phyloP scores from a whole-genome alignment of 2,113 vertebrate genomes.

The Rutilus rutilus region DNA sequence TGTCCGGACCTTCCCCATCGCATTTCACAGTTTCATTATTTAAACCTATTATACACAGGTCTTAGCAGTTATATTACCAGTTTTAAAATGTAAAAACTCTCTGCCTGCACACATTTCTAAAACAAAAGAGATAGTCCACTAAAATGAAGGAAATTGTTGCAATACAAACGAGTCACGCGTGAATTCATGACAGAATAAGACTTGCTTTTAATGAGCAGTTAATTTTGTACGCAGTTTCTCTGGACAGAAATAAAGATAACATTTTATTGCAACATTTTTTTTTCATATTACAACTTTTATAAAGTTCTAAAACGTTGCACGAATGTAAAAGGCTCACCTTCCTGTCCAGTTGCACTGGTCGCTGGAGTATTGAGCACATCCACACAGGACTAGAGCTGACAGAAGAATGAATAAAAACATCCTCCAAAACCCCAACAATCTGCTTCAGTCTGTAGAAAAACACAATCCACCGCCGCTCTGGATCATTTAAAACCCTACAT shows the following conservation, averaged over 20 bases:
- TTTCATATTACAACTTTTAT: no score
- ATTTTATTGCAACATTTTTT: neutral
- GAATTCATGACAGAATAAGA: no score
- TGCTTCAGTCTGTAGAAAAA: constrained; percentile 12
- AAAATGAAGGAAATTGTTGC: no score
- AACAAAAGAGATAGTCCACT: no score
- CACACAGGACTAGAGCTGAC: constrained; percentile 72
- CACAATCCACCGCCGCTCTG: neutral
- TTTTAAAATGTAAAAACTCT: neutral
- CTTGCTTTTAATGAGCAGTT: neutral
- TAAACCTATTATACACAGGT: neutral
- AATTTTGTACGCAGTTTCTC: neutral
- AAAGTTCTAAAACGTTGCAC: no score
- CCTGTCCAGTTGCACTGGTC: constrained; percentile 94
- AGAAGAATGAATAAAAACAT: constrained; percentile 58
- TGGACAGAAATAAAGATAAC: neutral
- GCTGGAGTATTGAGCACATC: constrained; percentile 86
- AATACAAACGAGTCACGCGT: no score
- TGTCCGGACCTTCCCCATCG: neutral
- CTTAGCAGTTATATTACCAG: neutral
- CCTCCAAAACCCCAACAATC: constrained; percentile 37
- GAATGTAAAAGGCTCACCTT: constrained; percentile 77
- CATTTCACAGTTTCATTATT: neutral
- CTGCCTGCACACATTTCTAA: neutral
- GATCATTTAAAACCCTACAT: neutral